Base-by-base conservation (phyloP, 2,888 invertebrate species). In the Mythimna loreyi region DNA sequence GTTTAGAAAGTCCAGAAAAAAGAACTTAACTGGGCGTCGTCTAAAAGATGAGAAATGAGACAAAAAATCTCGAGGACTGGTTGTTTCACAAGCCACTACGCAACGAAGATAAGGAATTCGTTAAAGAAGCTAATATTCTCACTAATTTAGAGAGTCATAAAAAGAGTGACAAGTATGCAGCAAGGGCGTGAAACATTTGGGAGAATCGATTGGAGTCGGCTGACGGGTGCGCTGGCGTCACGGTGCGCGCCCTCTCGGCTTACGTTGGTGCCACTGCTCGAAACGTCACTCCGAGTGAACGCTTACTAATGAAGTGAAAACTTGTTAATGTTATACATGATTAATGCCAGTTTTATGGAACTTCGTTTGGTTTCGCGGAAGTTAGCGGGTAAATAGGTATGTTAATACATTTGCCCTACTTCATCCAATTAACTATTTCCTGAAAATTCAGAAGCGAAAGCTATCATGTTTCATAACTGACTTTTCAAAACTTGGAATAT, bases 131-230 rank as follows among this genome's bases (percentile, higher is more conserved):
- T 76, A 77, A 78, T 81, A 81, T 62, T 75, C 82, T 69, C 25
- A 70, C 71, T 77, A 82, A 82, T 80, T 80, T 77, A 74, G 67
- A 45, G 68, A 67, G 67, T 74, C 73, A 82, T 82, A 86, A 87
- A 88, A 89, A 80, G 82, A 86, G 86, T 84, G 80, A 72, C 82
- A 89, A 91, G 88, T 90, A 92, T 90, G 90, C 91, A 90, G 89
- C 86, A 87, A 89, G 84, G 86, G 90, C 93, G 90, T 92, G 92
- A 92, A 92, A 90, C 87, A 72, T 86, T 85, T 81, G 82, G 76
- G 74, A 30, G 85, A 94, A 95, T 94, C 92, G 91, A 94, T 95
- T 93, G 84, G 92, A 81, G 36, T 36, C 52, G 52, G 19, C 52
- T 25, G 89, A 76, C 89, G 93, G 91, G 84, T 89, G 90, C 83